phyloP scores from a whole-genome alignment of 2,113 vertebrate species.

The Collichthys lucidus region DNA sequence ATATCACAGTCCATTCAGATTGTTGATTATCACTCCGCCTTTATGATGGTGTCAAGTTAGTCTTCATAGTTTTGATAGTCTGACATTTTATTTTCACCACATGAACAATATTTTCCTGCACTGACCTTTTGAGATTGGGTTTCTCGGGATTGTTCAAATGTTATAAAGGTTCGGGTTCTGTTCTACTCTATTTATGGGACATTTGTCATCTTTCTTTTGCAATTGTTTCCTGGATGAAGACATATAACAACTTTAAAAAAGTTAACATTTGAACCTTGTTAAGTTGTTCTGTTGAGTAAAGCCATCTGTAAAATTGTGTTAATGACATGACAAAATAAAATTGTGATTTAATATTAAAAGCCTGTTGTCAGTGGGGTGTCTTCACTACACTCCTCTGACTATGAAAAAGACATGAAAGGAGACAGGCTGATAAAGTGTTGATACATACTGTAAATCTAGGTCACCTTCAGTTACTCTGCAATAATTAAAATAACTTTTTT shows the following conservation, averaged over 20 bases:
- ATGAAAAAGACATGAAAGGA: background rate
- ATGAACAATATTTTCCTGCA: background rate
- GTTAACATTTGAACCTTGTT: background rate
- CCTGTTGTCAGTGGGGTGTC: background rate
- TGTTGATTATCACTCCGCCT: background rate
- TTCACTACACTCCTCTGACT: background rate
- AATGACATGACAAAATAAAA: constrained; percentile 1
- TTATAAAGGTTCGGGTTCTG: background rate
- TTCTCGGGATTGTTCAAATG: background rate
- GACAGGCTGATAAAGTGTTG: background rate
- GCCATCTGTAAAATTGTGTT: too few relatives aligned
- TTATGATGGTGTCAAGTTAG: background rate
- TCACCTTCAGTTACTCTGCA: too few relatives aligned
- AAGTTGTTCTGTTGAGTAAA: too few relatives aligned
- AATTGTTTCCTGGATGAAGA: background rate
- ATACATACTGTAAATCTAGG: too few relatives aligned
- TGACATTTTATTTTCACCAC: background rate
- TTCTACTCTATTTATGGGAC: background rate
- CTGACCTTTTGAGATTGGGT: background rate
- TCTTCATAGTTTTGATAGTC: background rate
- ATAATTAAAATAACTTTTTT: too few relatives aligned
- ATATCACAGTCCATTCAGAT: background rate
- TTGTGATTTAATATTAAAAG: background rate
- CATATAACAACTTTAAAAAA: background rate
- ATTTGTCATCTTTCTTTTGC: background rate